A percentile compares a stretch with the other conserved stretches of the same genome.
Evolutionary conservation across 2,113 vertebrate species (phyloP).

Genomic region (Loxodonta africana): DNA sequence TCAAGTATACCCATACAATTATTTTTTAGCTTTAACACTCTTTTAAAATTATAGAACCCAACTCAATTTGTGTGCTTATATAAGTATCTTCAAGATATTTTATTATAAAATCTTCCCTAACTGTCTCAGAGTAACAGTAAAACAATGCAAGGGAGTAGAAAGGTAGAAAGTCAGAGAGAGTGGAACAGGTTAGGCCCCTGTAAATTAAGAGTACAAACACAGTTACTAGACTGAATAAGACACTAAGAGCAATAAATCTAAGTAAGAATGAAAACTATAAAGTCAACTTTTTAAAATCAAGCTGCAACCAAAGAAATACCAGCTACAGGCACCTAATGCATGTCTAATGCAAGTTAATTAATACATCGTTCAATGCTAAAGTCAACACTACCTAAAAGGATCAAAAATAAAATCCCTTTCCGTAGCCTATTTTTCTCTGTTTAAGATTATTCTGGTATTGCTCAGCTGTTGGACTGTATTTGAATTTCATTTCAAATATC

Average conservation of each 20-base stretch:
- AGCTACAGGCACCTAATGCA: background rate
- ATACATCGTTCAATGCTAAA: background rate
- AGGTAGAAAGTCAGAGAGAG: background rate
- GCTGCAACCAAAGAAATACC: background rate
- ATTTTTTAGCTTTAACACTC: slow-evolving; percentile 35
- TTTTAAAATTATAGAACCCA: slow-evolving; percentile 4
- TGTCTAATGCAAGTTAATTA: background rate
- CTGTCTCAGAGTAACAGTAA: background rate
- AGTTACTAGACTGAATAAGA: background rate
- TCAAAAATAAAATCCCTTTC: slow-evolving; percentile 1
- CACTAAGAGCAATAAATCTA: slow-evolving; percentile 26
- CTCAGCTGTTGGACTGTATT: background rate
- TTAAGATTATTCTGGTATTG: slow-evolving; percentile 31
- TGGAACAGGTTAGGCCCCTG: background rate
- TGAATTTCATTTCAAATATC: slow-evolving; percentile 60
- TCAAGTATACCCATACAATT: background rate
- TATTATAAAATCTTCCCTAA: slow-evolving; percentile 31
- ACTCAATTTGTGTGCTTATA: slow-evolving; percentile 30
- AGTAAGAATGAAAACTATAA: slow-evolving; percentile 33
- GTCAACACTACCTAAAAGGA: slow-evolving; percentile 20
- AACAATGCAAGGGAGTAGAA: background rate
- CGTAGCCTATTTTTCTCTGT: background rate
- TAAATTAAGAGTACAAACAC: slow-evolving; percentile 29
- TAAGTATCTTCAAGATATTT: slow-evolving; percentile 26
- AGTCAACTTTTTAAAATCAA: slow-evolving; percentile 39